Base-by-base conservation (phyloP, 53 echinoderm and acorn worm genomes). In the Paelopatides confundens region DNA sequence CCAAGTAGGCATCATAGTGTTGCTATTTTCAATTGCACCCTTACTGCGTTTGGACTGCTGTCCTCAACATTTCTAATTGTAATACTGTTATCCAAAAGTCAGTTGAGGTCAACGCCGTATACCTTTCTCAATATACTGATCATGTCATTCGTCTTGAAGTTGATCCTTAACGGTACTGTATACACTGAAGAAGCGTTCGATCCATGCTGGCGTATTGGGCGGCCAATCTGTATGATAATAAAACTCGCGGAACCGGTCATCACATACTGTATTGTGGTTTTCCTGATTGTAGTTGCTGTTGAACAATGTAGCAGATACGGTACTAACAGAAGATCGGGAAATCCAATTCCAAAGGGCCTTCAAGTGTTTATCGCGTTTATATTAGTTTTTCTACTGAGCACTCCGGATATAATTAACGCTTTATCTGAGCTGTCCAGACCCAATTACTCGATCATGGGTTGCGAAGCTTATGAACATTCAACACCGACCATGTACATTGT, bases 171-270 rank as follows among this genome's bases (percentile, higher is more conserved):
- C 32, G 79, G 79, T 50, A 52, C 29, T 32, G 30, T 79, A 24
- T 31, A 79, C 53, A 79, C 52, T 5, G 79, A 79, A 79, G 79
- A 79, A 54, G 79, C 79, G 18, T 79, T 79, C 11, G 52, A 79
- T 52, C 79, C 53, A 9, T 79, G 79, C 79, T 79, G 79, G 79
- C 50, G 52, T 27, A 32, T 31, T 31, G 79, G 79, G 13, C 26
- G 29, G 7, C 29, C 49, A 2, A 47, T 28, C 18, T 79, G 79
- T 32, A 29, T 79, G 32, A 0, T 32, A 8, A 31, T 50, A 52
- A 51, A 79, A 51, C 28, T 79, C 79, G 79, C 54, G 52, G 79
- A 79, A 79, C 51, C 79, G 79, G 54, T 79, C 1, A 26, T 53
- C 24, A 79, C 52, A 2, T 50, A 79, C 54, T 29, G 79, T 15